Base-by-base conservation (phyloP, 1,140 invertebrate genomes). In the Gerris buenoi region DNA sequence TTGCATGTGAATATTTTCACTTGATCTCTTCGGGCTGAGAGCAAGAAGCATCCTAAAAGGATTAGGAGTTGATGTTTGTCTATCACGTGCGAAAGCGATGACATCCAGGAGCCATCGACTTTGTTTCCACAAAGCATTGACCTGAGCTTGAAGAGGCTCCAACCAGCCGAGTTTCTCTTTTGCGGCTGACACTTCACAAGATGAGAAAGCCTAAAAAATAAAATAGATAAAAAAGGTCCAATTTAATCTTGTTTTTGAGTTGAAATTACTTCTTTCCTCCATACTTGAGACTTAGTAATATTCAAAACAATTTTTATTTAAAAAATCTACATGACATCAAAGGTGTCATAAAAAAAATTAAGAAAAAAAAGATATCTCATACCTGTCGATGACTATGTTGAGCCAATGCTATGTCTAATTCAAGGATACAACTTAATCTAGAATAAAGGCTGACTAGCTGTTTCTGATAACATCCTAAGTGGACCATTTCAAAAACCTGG, bases 21-120 rank as follows among this genome's bases (percentile, higher is more conserved):
- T 57, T 25, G 71, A 72, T 33, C 69, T 1, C 46, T 70, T 69
- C 23, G 68, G 69, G 62, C 69, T 58, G 28, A 68, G 61, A 33
- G 68, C 66, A 14, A 81, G 68, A 25, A 81, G 68, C 65, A 78
- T 73, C 29, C 74, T 76, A 70, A 81, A 78, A 18, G 73, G 76
- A 57, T 78, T 78, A 2, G 74, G 69, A 3, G 63, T 69, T 67
- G 64, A 71, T 63, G 69, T 70, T 14, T 77, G 81, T 72, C 90
- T 88, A 74, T 96, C 94, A 66, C 94, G 80, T 0, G 94, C 93
- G 75, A 93, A 94, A 0, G 90, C 88, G 56, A 97, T 90, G 1
- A 95, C 86, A 73, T 97, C 93, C 83, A 95, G 91, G 0, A 97
- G 82, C 95, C 95, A 98, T 15, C 96, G 84, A 1, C 91, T 87